Evolutionary conservation across 2,797 vertebrate species (phyloP).

Genomic region (Syncerus caffer): DNA sequence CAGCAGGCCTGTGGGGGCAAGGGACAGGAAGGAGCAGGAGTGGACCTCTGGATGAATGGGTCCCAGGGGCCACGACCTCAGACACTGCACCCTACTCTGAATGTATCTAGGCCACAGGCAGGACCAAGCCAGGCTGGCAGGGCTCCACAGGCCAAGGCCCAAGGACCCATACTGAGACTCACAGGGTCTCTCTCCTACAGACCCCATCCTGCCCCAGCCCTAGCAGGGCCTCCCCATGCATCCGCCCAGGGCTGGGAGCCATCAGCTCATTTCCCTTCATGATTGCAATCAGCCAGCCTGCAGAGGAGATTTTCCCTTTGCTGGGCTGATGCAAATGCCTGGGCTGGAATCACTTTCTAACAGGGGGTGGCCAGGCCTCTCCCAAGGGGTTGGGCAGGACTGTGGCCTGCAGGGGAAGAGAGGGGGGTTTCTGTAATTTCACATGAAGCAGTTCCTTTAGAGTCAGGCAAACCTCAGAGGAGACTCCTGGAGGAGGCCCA

Average conservation of each 20-base stretch:
- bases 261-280: not conserved
- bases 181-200: not conserved
- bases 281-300: slow-evolving; percentile 20
- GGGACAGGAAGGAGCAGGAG: not conserved
- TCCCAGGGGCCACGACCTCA: not conserved
- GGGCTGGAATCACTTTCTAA: not conserved
- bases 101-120: not conserved
- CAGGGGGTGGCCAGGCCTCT: not conserved
- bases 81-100: not conserved
- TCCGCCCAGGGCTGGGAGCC: accelerated
- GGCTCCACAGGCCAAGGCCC: not conserved
- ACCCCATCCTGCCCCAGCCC: not conserved
- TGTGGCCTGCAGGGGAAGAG: not conserved
- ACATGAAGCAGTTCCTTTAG: not conserved
- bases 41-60: not conserved
- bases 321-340: not conserved
- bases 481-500: not conserved
- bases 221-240: not conserved
- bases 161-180: not conserved
- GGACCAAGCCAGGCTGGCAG: not conserved
- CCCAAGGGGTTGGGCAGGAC: not conserved
- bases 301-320: not conserved
- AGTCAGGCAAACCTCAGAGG: not conserved
- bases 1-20: not conserved
- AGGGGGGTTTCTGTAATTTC: not conserved